Evolutionary conservation across 2,113 vertebrate genomes (phyloP).

Genomic region (Muntiacus muntjak): DNA sequence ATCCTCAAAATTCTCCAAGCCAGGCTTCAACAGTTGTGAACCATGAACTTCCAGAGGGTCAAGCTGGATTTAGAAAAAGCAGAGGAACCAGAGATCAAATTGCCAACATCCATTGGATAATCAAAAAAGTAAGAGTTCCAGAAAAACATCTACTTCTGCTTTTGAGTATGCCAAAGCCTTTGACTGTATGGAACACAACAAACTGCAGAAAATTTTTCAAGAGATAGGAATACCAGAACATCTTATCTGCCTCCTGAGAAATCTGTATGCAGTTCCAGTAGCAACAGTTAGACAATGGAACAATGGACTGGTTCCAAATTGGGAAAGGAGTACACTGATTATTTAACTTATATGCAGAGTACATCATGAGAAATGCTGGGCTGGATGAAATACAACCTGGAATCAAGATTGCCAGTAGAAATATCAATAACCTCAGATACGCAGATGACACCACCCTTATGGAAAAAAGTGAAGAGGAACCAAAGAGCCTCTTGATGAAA

Average conservation of each 20-base stretch:
- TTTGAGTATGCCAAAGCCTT: neutral
- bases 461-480: neutral
- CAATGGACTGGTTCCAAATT: neutral
- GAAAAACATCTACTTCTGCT: neutral
- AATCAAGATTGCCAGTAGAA: neutral
- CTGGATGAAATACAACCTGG: neutral
- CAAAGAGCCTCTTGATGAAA: neutral
- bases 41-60: neutral
- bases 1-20: neutral
- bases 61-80: neutral
- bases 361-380: neutral
- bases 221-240: neutral
- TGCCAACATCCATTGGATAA: neutral
- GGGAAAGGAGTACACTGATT: neutral
- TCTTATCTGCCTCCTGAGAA: neutral
- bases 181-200: neutral
- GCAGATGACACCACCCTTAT: neutral
- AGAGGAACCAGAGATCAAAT: neutral
- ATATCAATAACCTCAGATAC: neutral
- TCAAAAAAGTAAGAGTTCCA: neutral
- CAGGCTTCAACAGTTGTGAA: neutral
- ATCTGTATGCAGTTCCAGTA: neutral
- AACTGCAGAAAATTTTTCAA: neutral
- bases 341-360: neutral
- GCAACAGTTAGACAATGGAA: neutral